Percentiles rank a stretch among this genome's conserved stretches.
Evolutionary conservation across 1,140 invertebrate species (phyloP).

Genomic region (Berghia stephanieae): DNA sequence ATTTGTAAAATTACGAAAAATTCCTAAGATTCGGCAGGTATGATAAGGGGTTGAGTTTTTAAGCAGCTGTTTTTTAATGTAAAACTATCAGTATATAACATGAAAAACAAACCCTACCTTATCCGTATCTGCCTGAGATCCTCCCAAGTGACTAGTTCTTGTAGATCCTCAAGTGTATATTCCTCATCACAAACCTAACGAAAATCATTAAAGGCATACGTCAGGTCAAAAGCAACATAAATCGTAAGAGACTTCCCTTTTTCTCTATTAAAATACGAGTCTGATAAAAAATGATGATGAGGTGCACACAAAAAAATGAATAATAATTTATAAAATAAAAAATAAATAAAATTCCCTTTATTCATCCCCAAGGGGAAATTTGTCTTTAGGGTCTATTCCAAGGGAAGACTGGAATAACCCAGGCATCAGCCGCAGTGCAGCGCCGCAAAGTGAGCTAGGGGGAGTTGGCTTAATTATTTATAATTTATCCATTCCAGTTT

Average conservation of each 20-base stretch:
- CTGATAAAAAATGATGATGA: neutral
- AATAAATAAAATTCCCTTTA: no score
- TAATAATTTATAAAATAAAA: neutral
- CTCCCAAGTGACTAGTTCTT: constrained; percentile 78
- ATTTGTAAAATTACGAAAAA: no score
- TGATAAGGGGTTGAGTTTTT: no score
- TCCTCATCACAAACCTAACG: constrained; percentile 77
- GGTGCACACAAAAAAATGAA: neutral
- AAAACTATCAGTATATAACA: neutral
- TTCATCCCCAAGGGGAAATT: no score
- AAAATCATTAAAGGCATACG: constrained; percentile 1
- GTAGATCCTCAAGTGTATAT: constrained; percentile 81
- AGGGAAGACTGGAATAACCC: no score
- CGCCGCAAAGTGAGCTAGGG: no score
- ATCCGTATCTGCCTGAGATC: constrained; percentile 80
- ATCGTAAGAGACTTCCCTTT: neutral
- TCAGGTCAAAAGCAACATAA: neutral
- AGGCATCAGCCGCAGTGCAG: no score
- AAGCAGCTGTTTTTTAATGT: neutral
- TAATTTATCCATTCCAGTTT: no score
- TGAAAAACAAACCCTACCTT: constrained; percentile 69
- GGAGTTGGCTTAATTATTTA: no score
- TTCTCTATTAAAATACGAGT: neutral
- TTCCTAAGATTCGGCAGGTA: no score
- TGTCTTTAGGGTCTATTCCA: no score